Evolutionary conservation across 2,113 vertebrate species (phyloP), one percentile per base, ranked within the genome.

Genomic region (Eretmochelys imbricata): DNA sequence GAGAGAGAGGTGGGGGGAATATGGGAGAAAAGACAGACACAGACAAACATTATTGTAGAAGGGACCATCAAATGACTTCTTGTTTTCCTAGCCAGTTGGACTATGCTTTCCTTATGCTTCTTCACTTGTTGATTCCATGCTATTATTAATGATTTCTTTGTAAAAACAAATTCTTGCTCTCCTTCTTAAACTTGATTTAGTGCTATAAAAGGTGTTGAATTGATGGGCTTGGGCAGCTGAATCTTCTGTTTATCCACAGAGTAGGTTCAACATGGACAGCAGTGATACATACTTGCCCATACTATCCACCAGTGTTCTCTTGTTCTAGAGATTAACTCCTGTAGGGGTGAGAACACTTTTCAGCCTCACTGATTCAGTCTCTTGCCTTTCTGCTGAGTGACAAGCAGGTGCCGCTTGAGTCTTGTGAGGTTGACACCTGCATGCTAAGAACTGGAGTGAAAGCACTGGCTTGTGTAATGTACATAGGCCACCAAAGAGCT

Each of bases 1-100:
- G 42, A 5, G 14, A 9, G 1, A 4, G 80, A n/a, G 69, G 0
- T 0, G 0, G 14, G 55, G 42, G 29, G 1, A 65, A 1, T 1
- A 0, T 3, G 80, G 29, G 5, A 17, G 31, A 87, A 22, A 8
- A 90, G 59, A 22, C 53, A 87, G 59, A 65, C 62, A n/a, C n/a
- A 31, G 16, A n/a, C 35, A 20, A 38, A n/a, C 19, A 20, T 9
- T 72, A 11, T 19, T 69, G 22, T 38, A 72, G 11, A 7, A 17
- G 7, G 11, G 94, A 11, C 25, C 87, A 22, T 90, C 57, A 91
- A 94, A 38, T 72, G 80, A 4, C 35, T 85, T 88, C 50, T 76
- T 22, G 90, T 96, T 85, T 85, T 85, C 35, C 54, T 62, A 29
- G 49, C 42, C 25, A 79, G 6, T 16, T 94, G 62, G 87, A 10